Evolutionary conservation across 2,113 vertebrate species (phyloP).

Genomic region (Condylura cristata): DNA sequence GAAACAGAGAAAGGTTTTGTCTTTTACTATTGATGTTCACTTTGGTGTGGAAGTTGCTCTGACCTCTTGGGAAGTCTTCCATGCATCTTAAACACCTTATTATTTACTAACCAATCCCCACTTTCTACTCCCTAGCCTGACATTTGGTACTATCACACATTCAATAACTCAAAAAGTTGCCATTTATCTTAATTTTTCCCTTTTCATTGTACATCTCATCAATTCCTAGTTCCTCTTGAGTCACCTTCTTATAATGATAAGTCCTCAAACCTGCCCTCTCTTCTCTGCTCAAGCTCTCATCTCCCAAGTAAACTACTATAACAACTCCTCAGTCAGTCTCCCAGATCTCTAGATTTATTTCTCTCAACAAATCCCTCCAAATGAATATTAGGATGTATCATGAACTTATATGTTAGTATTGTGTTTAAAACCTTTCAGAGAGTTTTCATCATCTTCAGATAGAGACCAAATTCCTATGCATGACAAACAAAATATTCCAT

Average conservation of each 20-base stretch:
- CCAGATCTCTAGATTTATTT: background rate
- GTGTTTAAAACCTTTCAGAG: background rate
- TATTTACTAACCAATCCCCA: background rate
- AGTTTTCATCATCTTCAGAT: slow-evolving; percentile 36
- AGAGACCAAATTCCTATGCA: background rate
- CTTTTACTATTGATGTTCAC: background rate
- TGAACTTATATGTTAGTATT: background rate
- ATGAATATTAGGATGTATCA: background rate
- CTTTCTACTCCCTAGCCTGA: background rate
- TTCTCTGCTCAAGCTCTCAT: background rate
- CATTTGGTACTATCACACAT: background rate
- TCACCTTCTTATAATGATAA: background rate
- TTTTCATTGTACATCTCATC: slow-evolving; percentile 27
- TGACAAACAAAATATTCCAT: background rate
- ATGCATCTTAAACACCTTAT: background rate
- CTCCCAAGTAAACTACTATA: background rate
- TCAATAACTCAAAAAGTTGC: background rate
- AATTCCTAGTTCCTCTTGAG: background rate
- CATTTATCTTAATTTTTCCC: background rate
- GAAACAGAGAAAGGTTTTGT: background rate
- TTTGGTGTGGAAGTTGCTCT: background rate
- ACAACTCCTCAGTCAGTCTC: background rate
- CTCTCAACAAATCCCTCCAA: background rate
- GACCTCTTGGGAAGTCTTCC: background rate
- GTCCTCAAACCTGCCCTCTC: background rate